A percentile compares a stretch with the other conserved stretches of the same genome.
These are phyloP conservation scores for Lophochroa leadbeateri DNA, from an alignment of 2,113 vertebrate species.

Conservation along the genomic window DNA sequence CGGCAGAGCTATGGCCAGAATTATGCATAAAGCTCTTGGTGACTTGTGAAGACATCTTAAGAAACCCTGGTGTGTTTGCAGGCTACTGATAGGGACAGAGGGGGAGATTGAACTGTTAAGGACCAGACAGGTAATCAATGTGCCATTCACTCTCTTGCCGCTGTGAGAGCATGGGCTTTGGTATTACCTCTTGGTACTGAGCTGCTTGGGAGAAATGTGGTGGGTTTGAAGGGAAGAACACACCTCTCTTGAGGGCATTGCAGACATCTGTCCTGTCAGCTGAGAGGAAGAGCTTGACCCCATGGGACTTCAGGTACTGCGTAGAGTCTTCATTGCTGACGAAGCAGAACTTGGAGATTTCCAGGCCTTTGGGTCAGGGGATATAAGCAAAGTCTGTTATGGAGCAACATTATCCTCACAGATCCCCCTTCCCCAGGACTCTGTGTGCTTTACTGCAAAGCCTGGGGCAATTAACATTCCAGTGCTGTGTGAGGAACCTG, in stretches of 20 bases:
- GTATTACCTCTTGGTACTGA: neutral
- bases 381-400: neutral
- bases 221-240: neutral
- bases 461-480: neutral
- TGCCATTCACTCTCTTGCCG: neutral
- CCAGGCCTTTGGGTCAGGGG: slow-evolving; percentile 71
- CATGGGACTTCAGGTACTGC: slow-evolving; percentile 68
- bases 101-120: neutral
- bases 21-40: neutral
- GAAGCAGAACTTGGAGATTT: slow-evolving; percentile 83
- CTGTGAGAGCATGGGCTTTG: neutral
- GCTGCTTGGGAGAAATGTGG: neutral
- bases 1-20: neutral
- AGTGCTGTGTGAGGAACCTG: neutral
- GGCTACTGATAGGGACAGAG: neutral
- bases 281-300: slow-evolving; percentile 81
- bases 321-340: slow-evolving; percentile 74
- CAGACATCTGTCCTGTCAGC: slow-evolving; percentile 71
- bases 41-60: neutral
- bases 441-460: neutral
- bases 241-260: slow-evolving; percentile 71
- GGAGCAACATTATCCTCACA: neutral
- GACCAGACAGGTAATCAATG: neutral
- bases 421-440: neutral
- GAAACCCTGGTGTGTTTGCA: neutral